Conservation (phyloP, 2,113 vertebrate genomes). For the Ivindomyrus marchei region DNA sequence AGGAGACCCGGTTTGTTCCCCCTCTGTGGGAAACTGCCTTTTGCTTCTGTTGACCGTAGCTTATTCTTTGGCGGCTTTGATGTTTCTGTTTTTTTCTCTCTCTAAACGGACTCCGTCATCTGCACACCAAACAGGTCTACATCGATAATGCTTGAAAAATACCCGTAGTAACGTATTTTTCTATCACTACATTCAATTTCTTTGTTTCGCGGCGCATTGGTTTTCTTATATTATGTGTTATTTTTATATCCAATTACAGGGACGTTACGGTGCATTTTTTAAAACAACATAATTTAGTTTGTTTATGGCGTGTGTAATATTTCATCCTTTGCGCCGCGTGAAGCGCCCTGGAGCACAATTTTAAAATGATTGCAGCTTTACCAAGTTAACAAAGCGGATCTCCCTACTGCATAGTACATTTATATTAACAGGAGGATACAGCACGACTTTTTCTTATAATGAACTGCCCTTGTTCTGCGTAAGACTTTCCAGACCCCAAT, state of each 20-base stretch:
- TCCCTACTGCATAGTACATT: neutral
- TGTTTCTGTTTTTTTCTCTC: neutral
- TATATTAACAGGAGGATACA: neutral
- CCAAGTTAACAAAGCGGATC: slow-evolving; percentile 4
- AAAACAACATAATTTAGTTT: neutral
- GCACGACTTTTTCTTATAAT: neutral
- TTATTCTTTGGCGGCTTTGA: neutral
- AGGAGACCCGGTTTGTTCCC: neutral
- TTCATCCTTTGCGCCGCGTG: neutral
- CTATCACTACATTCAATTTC: neutral
- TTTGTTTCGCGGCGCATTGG: neutral
- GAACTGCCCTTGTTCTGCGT: neutral
- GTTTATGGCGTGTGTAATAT: slow-evolving; percentile 2
- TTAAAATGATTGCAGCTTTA: slow-evolving; percentile 6
- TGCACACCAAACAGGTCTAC: neutral
- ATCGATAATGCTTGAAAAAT: neutral
- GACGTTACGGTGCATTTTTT: neutral
- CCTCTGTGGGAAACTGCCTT: neutral
- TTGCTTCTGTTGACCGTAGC: neutral
- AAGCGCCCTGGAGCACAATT: slow-evolving; percentile 6
- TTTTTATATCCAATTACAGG: neutral
- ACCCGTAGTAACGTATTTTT: neutral
- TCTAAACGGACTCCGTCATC: neutral
- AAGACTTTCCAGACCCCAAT: neutral
- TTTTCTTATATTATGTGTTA: neutral